Evolutionary conservation across 2,888 invertebrate species (phyloP), one percentile per base, ranked within the genome.

Genomic region (Macrostomum cliftonense): DNA sequence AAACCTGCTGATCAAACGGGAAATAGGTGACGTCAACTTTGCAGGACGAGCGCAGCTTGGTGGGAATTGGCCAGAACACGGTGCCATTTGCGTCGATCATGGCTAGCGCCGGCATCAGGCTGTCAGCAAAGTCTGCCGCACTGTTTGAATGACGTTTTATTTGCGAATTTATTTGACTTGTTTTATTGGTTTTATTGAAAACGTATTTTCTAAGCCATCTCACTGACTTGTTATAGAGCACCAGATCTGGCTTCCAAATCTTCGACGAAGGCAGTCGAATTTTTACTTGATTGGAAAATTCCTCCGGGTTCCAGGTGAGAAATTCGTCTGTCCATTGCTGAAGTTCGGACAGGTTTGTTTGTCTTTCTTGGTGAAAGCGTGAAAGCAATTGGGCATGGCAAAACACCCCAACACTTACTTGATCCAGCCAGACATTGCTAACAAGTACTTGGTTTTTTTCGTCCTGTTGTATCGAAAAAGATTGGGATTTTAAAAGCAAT

Each of bases 221-320:
- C 28, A 58, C 76, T 2, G 60, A 70, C 47, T 82, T 83, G 21
- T 83, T 83, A 58, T 80, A 82, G 14, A 83, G 66, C 0, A 81
- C 77, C 60, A 85, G 72, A 58, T 79, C 79, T 0, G 84, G 84
- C 12, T 77, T 73, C 84, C 85, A 85, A 47, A 85, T 74, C 52
- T 78, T 74, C 48, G 75, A 73, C 56, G 78, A 79, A 14, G 77
- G 76, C n/a, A 82, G 67, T 57, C 79, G 76, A 16, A 79, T 70
- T 50, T 74, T 74, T 4, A 73, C 68, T 19, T 83, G 74, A 47
- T 75, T 75, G 13, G 77, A 78, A 61, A 78, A 82, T 7, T 80
- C 75, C 2, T 70, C 67, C 0, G 80, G 78, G 44, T 76, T 74
- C 84, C 84, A 85, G 14, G 66, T 73, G 16, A 85, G 71, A 63